These are phyloP conservation scores for Sesamia nonagrioides DNA, from an alignment of 1,140 invertebrate genomes.

Conservation along the genomic window DNA sequence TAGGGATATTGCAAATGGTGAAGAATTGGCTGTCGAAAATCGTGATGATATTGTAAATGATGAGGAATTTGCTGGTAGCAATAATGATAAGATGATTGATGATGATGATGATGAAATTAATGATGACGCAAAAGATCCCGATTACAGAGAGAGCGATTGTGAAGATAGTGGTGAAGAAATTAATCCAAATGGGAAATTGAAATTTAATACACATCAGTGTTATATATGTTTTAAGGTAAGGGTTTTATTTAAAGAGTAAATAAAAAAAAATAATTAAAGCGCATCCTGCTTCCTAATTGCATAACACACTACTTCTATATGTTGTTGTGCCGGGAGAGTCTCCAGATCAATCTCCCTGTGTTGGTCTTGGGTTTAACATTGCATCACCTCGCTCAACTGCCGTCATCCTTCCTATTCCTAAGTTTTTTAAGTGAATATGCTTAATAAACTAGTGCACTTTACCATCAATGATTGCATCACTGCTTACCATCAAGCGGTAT, in stretches of 20 bases:
- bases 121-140: not conserved
- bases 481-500: too few relatives aligned
- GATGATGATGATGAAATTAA: not conserved
- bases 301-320: too few relatives aligned
- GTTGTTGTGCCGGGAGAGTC: too few relatives aligned
- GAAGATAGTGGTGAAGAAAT: conserved; percentile 37
- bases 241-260: not conserved
- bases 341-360: too few relatives aligned
- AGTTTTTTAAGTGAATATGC: too few relatives aligned
- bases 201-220: conserved; percentile 72
- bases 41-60: not conserved
- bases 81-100: not conserved
- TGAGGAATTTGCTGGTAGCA: not conserved
- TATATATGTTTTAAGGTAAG: conserved; percentile 78
- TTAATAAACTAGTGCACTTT: too few relatives aligned
- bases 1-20: not conserved
- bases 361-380: too few relatives aligned
- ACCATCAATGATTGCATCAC: too few relatives aligned
- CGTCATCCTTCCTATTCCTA: too few relatives aligned
- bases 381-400: too few relatives aligned
- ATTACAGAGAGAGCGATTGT: conserved; percentile 6
- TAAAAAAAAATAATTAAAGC: too few relatives aligned
- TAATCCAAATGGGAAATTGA: conserved; percentile 55
- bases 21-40: not conserved
- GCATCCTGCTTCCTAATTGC: too few relatives aligned